Evolutionary conservation across 2,797 vertebrate species (phyloP), one percentile per base, ranked within the genome.

Genomic region (Periophthalmus magnuspinnatus): DNA sequence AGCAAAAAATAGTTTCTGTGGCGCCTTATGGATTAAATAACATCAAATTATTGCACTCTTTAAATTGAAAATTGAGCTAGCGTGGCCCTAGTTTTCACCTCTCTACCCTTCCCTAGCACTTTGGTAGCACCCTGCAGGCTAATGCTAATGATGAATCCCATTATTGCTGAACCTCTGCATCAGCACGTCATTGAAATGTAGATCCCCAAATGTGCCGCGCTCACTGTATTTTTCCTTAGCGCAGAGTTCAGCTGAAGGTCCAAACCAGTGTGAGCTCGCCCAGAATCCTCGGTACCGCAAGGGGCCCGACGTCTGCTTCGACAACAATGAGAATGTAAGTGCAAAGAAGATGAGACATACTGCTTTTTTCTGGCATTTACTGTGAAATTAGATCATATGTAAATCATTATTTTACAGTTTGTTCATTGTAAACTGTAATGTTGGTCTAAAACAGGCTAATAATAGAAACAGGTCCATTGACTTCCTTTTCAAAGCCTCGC

Each of bases 251-350:
- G 98, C 97, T 88, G 94, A 95, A 81, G 98, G 98, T 71, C 98
- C 98, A 21, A 93, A 99, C 84, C 97, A 95, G 6, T 99, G 98
- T 67, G 94, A 96, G 76, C 94, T 99, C 91, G 96, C 97, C 72
- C 95, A 97, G 71, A 96, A 95, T 16, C 97, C 97, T n/a, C 93
- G 98, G 84, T 96, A 99, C 84, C 94, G 98, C 79, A 99, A 99
- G 84, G 97, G 97, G 55, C 98, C 97, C 0, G 96, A 97, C 2
- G 94, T 95, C 84, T 99, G 98, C 89, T 99, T 99, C 77, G 98
- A 99, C 91, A 94, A 97, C 87, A 96, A 97, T 66, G 87, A 91
- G 75, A 84, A 93, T 72, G 98, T 99, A 95, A 98, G 95, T 68
- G 48, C 7, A 4, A 28, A 58, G 2, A n/a, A n/a, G n/a, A n/a